These are phyloP conservation scores for Eublepharis macularius DNA, from an alignment of 2,113 vertebrate species.

Conservation along the genomic window DNA sequence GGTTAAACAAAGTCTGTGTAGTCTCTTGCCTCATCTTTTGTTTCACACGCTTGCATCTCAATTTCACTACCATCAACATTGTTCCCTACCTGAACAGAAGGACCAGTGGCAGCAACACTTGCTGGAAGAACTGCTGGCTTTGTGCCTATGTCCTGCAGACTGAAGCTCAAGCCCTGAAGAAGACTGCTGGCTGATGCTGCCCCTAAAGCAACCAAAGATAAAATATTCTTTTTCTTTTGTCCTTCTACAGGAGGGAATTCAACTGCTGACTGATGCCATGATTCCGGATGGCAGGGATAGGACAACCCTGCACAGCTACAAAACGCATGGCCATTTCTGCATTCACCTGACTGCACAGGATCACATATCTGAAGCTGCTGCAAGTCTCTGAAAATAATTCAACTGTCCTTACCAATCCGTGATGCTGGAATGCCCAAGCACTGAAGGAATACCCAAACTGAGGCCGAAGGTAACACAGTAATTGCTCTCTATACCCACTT, in stretches of 20 bases:
- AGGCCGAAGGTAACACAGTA: background rate
- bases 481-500: fast-evolving
- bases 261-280: background rate
- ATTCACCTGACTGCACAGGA: background rate
- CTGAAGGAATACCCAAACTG: fast-evolving
- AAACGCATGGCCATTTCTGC: background rate
- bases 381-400: background rate
- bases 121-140: slow-evolving; percentile 83
- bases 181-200: slow-evolving; percentile 94
- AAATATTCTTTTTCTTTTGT: background rate
- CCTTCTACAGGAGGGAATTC: background rate
- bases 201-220: slow-evolving; percentile 66
- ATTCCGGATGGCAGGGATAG: background rate
- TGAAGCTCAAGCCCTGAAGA: slow-evolving; percentile 96
- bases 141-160: slow-evolving; percentile 93
- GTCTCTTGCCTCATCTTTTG: background rate
- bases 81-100: slow-evolving; percentile 72
- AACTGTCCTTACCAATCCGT: background rate
- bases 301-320: background rate
- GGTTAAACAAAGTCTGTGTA: background rate
- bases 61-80: background rate
- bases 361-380: background rate
- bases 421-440: fast-evolving
- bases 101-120: slow-evolving; percentile 55
- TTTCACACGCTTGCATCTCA: background rate